Percentiles rank a stretch among this genome's conserved stretches.
phyloP scores from a whole-genome alignment of 2,113 vertebrate genomes.

The Petrocephalus microphthalmus region DNA sequence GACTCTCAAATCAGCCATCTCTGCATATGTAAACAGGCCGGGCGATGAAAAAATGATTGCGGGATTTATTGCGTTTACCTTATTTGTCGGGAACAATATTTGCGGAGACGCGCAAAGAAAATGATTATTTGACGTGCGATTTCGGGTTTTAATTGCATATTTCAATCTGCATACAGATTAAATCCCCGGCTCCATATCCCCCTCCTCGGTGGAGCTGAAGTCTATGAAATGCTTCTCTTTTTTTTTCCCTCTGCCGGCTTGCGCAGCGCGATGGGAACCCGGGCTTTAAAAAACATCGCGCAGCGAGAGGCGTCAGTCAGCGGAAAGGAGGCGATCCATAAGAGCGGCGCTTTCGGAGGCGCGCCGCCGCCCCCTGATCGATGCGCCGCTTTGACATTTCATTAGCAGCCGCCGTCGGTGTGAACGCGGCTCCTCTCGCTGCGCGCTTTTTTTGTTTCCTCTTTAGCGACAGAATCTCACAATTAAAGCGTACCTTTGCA shows the following conservation, averaged over 20 bases:
- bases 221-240: not conserved
- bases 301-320: not conserved
- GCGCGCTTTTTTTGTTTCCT: not conserved
- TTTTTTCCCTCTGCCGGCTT: too few relatives aligned
- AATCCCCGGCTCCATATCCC: slow-evolving; percentile 36
- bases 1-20: not conserved
- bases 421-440: not conserved
- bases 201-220: not conserved
- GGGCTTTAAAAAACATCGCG: not conserved
- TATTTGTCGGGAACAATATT: slow-evolving; percentile 12
- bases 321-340: not conserved
- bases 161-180: slow-evolving; percentile 52
- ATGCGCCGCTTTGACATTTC: not conserved
- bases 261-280: not conserved
- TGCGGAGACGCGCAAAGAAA: slow-evolving; percentile 1
- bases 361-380: not conserved
- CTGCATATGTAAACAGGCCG: slow-evolving; percentile 25
- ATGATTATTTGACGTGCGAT: not conserved
- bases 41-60: slow-evolving; percentile 16
- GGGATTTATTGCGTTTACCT: slow-evolving; percentile 14
- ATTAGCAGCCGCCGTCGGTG: not conserved
- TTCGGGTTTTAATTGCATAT: slow-evolving; percentile 19
- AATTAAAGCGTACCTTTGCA: not conserved
- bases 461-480: not conserved
- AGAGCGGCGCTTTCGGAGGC: not conserved